phyloP scores from a whole-genome alignment of 2,113 vertebrate species.

The Cygnus buccinator region DNA sequence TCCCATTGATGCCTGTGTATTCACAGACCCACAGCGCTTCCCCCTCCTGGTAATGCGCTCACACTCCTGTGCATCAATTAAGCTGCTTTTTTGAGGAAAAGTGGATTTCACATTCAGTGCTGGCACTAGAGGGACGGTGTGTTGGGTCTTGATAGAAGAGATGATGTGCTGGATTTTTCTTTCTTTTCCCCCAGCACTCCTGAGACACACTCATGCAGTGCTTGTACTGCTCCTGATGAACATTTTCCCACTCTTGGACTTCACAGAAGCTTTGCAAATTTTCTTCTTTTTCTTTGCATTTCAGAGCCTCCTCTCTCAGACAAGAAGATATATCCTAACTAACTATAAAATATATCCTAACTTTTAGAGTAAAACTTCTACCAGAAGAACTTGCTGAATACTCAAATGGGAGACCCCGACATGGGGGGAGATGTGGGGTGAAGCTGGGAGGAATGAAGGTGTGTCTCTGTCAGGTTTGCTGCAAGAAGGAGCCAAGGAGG shows the following conservation, averaged over 20 bases:
- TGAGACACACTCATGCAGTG: background rate
- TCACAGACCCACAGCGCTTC: fast-evolving
- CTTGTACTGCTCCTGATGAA: slow-evolving; percentile 14
- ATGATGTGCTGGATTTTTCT: background rate
- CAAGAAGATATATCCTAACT: no score
- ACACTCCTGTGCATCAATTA: background rate
- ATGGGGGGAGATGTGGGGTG: background rate
- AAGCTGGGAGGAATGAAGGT: background rate
- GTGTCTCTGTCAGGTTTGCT: background rate
- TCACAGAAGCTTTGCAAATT: background rate
- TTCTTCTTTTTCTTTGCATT: background rate
- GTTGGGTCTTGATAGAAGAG: background rate
- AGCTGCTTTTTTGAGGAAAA: slow-evolving; percentile 31
- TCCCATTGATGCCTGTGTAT: background rate
- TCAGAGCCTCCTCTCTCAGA: background rate
- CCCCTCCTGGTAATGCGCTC: background rate
- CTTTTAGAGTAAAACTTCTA: background rate
- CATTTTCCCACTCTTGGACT: slow-evolving; percentile 16
- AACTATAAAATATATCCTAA: background rate
- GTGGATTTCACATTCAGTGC: background rate
- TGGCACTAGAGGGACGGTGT: background rate
- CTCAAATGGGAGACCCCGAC: background rate
- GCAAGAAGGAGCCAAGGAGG: background rate
- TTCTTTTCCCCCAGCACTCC: background rate
- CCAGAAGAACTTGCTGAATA: background rate